Conservation (phyloP, 2,113 vertebrate genomes). For the Scomber scombrus region DNA sequence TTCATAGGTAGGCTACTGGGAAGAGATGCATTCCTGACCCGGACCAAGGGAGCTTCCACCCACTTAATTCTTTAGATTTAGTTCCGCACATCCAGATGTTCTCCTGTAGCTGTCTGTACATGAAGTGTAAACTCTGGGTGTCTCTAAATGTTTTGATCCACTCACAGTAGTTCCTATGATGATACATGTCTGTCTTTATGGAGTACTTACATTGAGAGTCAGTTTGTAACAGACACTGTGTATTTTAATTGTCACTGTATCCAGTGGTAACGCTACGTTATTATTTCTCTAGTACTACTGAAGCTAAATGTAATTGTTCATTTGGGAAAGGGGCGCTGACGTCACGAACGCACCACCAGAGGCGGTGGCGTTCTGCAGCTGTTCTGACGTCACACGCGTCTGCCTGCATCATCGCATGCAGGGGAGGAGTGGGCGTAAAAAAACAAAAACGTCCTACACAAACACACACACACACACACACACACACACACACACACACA, state of each 20-base stretch:
- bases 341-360: constrained; percentile 69
- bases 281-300: not conserved
- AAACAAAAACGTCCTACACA: not conserved
- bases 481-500: not conserved
- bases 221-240: no score
- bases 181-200: not conserved
- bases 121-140: not conserved
- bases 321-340: constrained; percentile 48
- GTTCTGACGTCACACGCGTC: constrained; percentile 70
- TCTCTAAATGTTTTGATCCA: constrained; percentile 1
- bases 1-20: constrained; percentile 8
- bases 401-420: constrained; percentile 29
- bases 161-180: not conserved
- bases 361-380: constrained; percentile 59
- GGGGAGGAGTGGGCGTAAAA: constrained; percentile 38
- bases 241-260: not conserved
- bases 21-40: constrained; percentile 14
- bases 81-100: constrained; percentile 40
- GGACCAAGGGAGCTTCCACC: not conserved
- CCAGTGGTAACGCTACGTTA: no score
- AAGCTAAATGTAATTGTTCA: not conserved
- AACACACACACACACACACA: not conserved
- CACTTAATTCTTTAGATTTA: not conserved
- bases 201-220: not conserved
- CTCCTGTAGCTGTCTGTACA: not conserved